A percentile compares a stretch with the other conserved stretches of the same genome.
These are phyloP conservation scores for Tachycineta bicolor DNA, from an alignment of 2,113 vertebrate genomes.

Conservation along the genomic window DNA sequence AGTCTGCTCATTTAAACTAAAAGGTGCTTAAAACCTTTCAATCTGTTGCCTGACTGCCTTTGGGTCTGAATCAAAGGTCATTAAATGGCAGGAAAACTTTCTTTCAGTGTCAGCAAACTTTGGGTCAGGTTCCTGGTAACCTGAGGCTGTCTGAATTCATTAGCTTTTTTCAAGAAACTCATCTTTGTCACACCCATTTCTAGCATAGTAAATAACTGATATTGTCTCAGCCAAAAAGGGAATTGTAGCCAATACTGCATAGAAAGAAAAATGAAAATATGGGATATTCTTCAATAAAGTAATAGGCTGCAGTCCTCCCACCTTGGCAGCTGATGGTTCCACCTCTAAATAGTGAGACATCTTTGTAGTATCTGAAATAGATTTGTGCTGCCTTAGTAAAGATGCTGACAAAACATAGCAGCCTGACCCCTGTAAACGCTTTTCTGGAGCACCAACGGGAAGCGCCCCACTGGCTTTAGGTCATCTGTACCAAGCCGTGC, in stretches of 20 bases:
- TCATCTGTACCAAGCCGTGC: rapidly evolving
- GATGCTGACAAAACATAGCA: not conserved
- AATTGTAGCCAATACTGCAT: not conserved
- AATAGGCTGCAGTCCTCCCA: not conserved
- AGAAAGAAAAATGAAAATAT: not conserved
- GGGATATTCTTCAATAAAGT: not conserved
- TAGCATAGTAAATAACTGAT: not conserved
- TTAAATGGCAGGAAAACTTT: not conserved
- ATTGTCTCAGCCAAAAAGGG: not conserved
- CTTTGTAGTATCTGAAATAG: not conserved
- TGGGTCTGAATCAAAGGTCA: not conserved
- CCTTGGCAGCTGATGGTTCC: not conserved
- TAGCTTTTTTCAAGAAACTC: not conserved
- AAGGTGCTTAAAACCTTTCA: not conserved
- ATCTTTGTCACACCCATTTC: not conserved
- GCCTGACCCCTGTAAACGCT: not conserved
- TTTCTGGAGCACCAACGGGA: rapidly evolving
- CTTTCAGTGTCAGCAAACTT: not conserved
- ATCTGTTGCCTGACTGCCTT: not conserved
- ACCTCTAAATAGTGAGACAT: not conserved
- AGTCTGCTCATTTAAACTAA: not conserved
- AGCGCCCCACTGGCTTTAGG: not conserved
- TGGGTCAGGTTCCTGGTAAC: not conserved
- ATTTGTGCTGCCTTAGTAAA: not conserved
- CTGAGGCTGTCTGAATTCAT: not conserved